Evolutionary conservation across 2,797 vertebrate genomes (phyloP).

Genomic region (Pogonophryne albipinna): DNA sequence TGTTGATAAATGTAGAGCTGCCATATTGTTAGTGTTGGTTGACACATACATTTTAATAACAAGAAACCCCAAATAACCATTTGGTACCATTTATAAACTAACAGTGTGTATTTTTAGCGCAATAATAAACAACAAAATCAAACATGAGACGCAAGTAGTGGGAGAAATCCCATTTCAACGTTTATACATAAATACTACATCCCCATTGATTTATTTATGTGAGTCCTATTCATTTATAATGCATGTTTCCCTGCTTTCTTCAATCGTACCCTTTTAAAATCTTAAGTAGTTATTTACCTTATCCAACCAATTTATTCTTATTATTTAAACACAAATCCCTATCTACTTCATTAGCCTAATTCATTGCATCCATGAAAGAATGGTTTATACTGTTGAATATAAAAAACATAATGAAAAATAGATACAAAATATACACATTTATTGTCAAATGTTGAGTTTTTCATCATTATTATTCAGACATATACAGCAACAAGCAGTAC

Average conservation of each 20-base stretch:
- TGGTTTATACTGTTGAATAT: not conserved
- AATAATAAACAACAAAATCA: not conserved
- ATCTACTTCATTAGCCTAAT: not conserved
- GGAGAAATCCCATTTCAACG: not conserved
- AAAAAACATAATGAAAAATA: conserved; percentile 44
- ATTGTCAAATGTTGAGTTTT: conserved; percentile 51
- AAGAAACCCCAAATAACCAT: conserved; percentile 21
- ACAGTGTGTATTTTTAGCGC: not conserved
- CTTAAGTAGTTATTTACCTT: not conserved
- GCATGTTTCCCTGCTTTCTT: not conserved
- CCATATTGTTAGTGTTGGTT: conserved; percentile 13
- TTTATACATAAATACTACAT: not conserved
- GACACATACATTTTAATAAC: conserved; percentile 16
- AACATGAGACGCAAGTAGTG: not conserved
- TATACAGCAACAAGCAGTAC: conserved; percentile 38
- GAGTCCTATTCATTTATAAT: not conserved
- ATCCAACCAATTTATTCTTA: not conserved
- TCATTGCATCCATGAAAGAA: fast-evolving
- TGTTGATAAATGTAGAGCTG: not conserved
- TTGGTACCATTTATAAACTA: not conserved
- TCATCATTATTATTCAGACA: conserved; percentile 24
- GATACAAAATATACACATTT: conserved; percentile 66
- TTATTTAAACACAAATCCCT: not conserved
- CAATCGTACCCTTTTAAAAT: not conserved
- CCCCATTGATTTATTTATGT: not conserved